Percentiles rank a stretch among this genome's conserved stretches.
phyloP scores from a whole-genome alignment of 2,888 invertebrate species.

The Zygaena filipendulae region DNA sequence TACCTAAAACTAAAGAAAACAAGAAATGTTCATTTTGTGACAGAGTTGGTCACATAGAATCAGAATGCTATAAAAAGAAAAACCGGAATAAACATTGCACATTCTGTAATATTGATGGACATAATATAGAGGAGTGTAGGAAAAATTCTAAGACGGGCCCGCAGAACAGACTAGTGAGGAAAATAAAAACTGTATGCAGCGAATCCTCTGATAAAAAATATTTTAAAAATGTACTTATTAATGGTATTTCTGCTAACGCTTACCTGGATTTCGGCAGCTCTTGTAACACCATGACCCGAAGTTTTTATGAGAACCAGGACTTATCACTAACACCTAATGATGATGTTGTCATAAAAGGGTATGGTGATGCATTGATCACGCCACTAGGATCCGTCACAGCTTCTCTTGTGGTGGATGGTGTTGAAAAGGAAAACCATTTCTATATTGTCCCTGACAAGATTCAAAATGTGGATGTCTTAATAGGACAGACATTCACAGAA shows the following conservation, averaged over 20 bases:
- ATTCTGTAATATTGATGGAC: too few relatives aligned
- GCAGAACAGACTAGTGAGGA: neutral
- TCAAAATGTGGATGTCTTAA: too few relatives aligned
- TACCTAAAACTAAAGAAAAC: too few relatives aligned
- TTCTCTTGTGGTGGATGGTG: too few relatives aligned
- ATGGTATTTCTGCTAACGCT: neutral
- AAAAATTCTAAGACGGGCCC: neutral
- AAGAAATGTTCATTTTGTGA: slow-evolving; percentile 3
- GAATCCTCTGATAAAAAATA: slow-evolving; percentile 1
- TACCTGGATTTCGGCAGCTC: slow-evolving; percentile 1
- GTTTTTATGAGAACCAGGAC: neutral
- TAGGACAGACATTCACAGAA: too few relatives aligned
- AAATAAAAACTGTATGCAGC: neutral
- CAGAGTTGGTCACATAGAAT: slow-evolving; percentile 1
- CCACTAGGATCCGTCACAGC: too few relatives aligned
- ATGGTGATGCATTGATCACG: too few relatives aligned
- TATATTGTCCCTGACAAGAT: too few relatives aligned
- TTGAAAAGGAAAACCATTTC: too few relatives aligned
- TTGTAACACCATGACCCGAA: neutral
- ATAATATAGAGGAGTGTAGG: slow-evolving; percentile 1
- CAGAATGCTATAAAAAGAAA: neutral
- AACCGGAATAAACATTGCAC: neutral
- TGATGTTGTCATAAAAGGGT: neutral
- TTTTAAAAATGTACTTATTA: neutral
- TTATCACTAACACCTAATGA: neutral